Evolutionary conservation across 1,140 invertebrate genomes (phyloP), one percentile per base, ranked within the genome.

Genomic region (Diorhabda sublineata): DNA sequence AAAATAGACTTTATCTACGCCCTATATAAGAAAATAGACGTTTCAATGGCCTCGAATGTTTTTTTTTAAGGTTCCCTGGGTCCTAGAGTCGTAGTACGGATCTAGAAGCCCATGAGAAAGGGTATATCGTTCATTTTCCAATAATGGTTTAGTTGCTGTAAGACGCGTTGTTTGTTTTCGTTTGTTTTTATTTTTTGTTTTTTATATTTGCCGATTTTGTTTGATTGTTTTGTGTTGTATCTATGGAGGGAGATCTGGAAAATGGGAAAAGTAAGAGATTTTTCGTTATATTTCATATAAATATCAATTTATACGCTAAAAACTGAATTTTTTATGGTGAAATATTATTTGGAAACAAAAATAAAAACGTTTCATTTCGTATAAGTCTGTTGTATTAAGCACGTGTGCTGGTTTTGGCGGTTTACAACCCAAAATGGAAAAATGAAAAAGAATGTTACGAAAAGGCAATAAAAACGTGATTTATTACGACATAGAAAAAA

Each of bases 1-100:
- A 69, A 61, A 64, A 44, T 71, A 63, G 68, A 63, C 70, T 71
- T 58, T 71, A 71, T 71, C 52, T 60, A 61, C 60, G 60, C 68
- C 3, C 41, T 58, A 64, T 65, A 71, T 43, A 71, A 71, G 70
- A 66, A 47, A 63, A 63, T 68, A 69, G 67, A 70, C 67, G 66
- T 76, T 73, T 73, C 68, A 76, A 75, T 76, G 75, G 75, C 75
- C 75, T 70, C 47, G 70, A 68, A 71, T 73, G 69, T 73, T 76
- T 76, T 26, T n/a, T 26, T 76, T 76, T 71, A 75, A 73, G 75
- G 70, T 75, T 74, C 64, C 64, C 67, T 70, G 67, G 66, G 64
- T 72, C 61, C 65, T 69, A 73, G 71, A 69, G 72, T 70, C 66
- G 59, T 73, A 75, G 73, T 75, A 66, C 68, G 64, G 62, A 71